A percentile compares a stretch with the other conserved stretches of the same genome.
Evolutionary conservation across 2,888 invertebrate species (phyloP).

Genomic region (Netelia inedita): DNA sequence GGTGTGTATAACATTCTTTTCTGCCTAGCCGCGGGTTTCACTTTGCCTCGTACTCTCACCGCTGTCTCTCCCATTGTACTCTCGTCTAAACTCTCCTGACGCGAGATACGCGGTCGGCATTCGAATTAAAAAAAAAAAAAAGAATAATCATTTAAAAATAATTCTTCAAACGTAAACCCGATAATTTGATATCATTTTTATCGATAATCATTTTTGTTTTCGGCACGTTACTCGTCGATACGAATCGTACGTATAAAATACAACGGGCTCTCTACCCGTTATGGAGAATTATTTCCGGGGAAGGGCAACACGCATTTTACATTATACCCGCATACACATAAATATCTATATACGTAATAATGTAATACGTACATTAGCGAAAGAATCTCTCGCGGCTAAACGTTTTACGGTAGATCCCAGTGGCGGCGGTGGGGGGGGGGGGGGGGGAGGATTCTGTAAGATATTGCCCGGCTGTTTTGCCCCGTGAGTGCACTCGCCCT

Average conservation of each 20-base stretch:
- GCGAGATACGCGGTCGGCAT: background rate
- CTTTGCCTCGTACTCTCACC: slow-evolving; percentile 38
- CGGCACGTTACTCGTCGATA: slow-evolving; percentile 3
- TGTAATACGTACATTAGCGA: slow-evolving; percentile 57
- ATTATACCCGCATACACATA: background rate
- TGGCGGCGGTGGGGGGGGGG: no score
- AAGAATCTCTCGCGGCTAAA: slow-evolving; percentile 66
- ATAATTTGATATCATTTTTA: slow-evolving; percentile 23
- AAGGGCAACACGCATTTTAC: slow-evolving; percentile 38
- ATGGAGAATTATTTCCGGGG: slow-evolving; percentile 48
- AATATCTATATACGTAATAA: background rate
- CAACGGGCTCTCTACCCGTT: slow-evolving; percentile 41
- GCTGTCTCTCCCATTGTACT: background rate
- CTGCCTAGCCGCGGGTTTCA: background rate
- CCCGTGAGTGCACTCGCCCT: slow-evolving; percentile 58
- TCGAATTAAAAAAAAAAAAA: background rate
- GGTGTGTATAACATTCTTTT: background rate
- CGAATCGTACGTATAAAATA: slow-evolving; percentile 4
- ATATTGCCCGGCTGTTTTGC: slow-evolving; percentile 63
- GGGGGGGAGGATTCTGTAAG: slow-evolving; percentile 41
- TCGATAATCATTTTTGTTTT: background rate
- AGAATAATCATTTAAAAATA: background rate
- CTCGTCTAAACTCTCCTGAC: background rate
- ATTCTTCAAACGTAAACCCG: background rate
- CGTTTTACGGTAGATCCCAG: slow-evolving; percentile 59